These are phyloP conservation scores for Panurus biarmicus DNA, from an alignment of 2,113 vertebrate genomes.

Conservation along the genomic window DNA sequence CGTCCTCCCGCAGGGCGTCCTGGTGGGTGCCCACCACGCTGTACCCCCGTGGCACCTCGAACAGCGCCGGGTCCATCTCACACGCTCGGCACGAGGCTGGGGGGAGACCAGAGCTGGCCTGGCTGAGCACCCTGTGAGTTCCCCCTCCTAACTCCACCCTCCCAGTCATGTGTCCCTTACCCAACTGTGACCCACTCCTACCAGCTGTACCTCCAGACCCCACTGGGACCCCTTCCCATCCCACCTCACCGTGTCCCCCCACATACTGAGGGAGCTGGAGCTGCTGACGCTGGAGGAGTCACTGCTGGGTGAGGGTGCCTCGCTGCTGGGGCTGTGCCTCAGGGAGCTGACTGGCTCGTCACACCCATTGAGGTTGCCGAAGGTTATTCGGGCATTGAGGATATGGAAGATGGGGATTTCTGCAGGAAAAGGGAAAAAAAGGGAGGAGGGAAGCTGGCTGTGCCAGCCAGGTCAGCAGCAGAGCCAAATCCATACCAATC, in stretches of 20 bases:
- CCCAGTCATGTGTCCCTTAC: fast-evolving
- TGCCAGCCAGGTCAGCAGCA: neutral
- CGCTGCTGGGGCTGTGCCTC: constrained; percentile 79
- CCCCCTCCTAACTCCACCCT: neutral
- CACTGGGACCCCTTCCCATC: neutral
- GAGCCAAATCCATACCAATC: constrained; percentile 76
- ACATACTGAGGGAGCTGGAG: constrained; percentile 89
- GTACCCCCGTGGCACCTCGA: constrained; percentile 90
- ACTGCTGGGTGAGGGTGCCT: constrained; percentile 89
- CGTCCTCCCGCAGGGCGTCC: constrained; percentile 84
- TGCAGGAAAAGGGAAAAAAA: constrained; percentile 28
- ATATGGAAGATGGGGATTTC: constrained; percentile 98
- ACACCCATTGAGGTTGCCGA: constrained; percentile 94
- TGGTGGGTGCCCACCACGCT: constrained; percentile 88
- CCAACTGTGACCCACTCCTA: neutral
- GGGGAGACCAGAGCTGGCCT: neutral
- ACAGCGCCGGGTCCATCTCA: constrained; percentile 87
- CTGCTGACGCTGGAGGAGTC: constrained; percentile 96
- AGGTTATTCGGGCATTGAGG: constrained; percentile 95
- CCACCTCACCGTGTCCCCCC: too few relatives aligned
- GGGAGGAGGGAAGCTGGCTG: neutral
- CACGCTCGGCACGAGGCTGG: constrained; percentile 85
- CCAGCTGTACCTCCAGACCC: neutral
- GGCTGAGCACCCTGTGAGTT: neutral
- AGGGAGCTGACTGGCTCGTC: constrained; percentile 81